phyloP scores from a whole-genome alignment of 2,113 vertebrate genomes.

The Ginglymostoma cirratum region DNA sequence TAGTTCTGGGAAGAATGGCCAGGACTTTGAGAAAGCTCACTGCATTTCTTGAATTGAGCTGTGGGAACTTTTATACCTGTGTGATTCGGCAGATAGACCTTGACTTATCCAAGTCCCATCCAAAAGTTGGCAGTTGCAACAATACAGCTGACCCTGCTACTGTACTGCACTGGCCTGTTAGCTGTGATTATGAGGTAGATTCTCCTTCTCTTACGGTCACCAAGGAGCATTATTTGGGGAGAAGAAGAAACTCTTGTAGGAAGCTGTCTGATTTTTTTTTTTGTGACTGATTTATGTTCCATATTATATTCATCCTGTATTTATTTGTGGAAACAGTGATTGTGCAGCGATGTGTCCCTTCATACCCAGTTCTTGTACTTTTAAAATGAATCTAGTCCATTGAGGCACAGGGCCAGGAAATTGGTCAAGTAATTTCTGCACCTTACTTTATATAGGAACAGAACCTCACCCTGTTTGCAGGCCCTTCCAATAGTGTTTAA shows the following conservation, averaged over 20 bases:
- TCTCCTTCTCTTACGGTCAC: neutral
- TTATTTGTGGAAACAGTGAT: neutral
- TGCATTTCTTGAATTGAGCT: neutral
- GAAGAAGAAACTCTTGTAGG: neutral
- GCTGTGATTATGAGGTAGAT: neutral
- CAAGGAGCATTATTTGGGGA: too few relatives aligned
- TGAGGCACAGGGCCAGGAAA: neutral
- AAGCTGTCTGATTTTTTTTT: neutral
- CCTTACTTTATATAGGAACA: neutral
- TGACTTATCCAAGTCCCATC: too few relatives aligned
- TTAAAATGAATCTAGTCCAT: neutral
- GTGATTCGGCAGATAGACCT: neutral
- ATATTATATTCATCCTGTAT: too few relatives aligned
- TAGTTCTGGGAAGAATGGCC: neutral
- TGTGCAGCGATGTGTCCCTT: neutral
- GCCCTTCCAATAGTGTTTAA: neutral
- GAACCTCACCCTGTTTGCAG: neutral
- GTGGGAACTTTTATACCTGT: neutral
- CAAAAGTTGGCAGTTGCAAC: neutral
- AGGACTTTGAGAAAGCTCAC: neutral
- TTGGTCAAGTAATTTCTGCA: neutral
- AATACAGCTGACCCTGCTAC: neutral
- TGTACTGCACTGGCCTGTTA: neutral
- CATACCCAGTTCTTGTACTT: too few relatives aligned
- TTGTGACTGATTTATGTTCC: too few relatives aligned